A percentile compares a stretch with the other conserved stretches of the same genome.
These are phyloP conservation scores for Coryphaenoides rupestris DNA, from an alignment of 2,113 vertebrate species.

Conservation along the genomic window DNA sequence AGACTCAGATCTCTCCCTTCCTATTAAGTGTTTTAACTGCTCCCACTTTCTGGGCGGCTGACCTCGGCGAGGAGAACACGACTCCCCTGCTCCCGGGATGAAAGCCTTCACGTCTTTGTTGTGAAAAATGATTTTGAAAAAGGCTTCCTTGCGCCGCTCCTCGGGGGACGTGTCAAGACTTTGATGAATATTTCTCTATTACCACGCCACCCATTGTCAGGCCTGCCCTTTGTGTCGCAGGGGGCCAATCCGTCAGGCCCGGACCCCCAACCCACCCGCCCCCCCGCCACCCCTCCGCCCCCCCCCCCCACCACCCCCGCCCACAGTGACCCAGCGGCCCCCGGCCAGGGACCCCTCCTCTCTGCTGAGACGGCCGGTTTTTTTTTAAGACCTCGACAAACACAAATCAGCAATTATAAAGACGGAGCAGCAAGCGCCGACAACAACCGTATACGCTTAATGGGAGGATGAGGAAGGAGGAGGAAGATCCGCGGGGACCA, in stretches of 20 bases:
- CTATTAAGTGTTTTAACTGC: conserved; percentile 37
- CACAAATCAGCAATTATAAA: conserved; percentile 71
- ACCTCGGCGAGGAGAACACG: conserved; percentile 31
- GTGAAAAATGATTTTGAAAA: too few relatives aligned
- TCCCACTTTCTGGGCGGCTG: conserved; percentile 21
- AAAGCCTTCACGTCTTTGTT: conserved; percentile 44
- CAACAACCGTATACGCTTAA: conserved; percentile 40
- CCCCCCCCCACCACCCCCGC: too few relatives aligned
- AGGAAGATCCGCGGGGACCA: conserved; percentile 50
- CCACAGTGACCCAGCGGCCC: conserved; percentile 58
- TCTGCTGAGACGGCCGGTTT: conserved; percentile 67
- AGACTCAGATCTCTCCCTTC: conserved; percentile 35
- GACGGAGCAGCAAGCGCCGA: conserved; percentile 37
- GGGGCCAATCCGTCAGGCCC: conserved; percentile 65
- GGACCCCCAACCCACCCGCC: conserved; percentile 56
- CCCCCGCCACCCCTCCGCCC: conserved; percentile 43
- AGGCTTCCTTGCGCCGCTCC: conserved; percentile 40
- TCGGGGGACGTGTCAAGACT: conserved; percentile 58
- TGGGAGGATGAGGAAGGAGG: conserved; percentile 32
- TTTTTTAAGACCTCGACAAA: conserved; percentile 53
- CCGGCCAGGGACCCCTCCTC: conserved; percentile 44
- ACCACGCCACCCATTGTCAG: conserved; percentile 69
- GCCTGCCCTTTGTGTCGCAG: conserved; percentile 68
- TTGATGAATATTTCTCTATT: conserved; percentile 77
- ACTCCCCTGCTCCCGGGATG: conserved; percentile 29